Percentiles rank a stretch among this genome's conserved stretches.
These are phyloP conservation scores for Sparus aurata DNA, from an alignment of 2,797 vertebrate genomes.

Conservation along the genomic window DNA sequence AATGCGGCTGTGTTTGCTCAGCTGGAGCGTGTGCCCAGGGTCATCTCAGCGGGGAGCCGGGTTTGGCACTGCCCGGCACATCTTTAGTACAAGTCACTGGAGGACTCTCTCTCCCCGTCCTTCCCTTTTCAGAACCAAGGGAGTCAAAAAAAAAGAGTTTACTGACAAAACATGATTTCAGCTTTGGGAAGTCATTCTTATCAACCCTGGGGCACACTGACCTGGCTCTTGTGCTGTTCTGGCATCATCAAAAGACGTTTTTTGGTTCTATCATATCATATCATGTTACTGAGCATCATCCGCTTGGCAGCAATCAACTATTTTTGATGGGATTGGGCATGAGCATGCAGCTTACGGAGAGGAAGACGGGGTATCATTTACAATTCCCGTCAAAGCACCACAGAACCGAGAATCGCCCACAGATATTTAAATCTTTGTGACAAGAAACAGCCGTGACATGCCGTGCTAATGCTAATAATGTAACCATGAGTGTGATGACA, in stretches of 20 bases:
- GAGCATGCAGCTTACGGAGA: background rate
- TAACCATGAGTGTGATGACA: too few species aligned
- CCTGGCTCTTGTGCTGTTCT: conserved; percentile 31
- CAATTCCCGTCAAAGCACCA: background rate
- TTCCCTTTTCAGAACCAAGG: conserved; percentile 54
- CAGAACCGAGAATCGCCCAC: too few species aligned
- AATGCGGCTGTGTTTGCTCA: conserved; percentile 80
- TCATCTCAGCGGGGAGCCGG: conserved; percentile 76
- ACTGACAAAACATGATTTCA: conserved; percentile 43
- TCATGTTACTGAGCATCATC: background rate
- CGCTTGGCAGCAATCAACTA: conserved; percentile 16
- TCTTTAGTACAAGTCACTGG: conserved; percentile 55
- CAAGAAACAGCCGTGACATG: too few species aligned
- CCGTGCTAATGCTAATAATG: too few species aligned
- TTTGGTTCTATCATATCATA: conserved; percentile 24
- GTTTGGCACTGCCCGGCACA: conserved; percentile 75
- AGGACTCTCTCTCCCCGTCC: conserved; percentile 42
- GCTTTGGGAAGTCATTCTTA: conserved; percentile 34
- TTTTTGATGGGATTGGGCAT: conserved; percentile 28
- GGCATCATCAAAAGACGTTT: background rate
- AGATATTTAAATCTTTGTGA: too few species aligned
- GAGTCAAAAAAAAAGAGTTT: conserved; percentile 19
- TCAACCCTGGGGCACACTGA: conserved; percentile 16
- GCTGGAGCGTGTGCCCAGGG: conserved; percentile 77
- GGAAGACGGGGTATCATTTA: conserved; percentile 2